Percentiles rank a stretch among this genome's conserved stretches.
Conservation (phyloP, 2,888 invertebrate species). For the Ormyrus thymus region DNA sequence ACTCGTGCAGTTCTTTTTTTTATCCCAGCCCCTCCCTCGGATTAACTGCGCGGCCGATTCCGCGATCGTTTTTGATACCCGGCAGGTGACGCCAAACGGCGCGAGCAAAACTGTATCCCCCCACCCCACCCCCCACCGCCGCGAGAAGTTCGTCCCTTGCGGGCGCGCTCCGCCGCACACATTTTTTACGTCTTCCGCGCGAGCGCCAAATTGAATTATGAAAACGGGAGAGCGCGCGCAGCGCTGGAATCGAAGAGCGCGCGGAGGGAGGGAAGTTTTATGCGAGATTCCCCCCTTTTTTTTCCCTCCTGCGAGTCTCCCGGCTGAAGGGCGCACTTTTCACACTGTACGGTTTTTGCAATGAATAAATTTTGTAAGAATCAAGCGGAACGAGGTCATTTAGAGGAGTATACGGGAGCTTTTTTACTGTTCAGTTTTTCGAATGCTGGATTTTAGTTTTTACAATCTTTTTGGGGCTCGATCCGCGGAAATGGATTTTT, state of each 20-base stretch:
- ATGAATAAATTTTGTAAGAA: no score
- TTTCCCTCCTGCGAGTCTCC: not conserved
- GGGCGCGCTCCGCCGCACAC: no score
- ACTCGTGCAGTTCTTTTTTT: not conserved
- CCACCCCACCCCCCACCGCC: no score
- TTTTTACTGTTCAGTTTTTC: no score
- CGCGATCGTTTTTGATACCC: not conserved
- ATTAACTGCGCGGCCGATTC: not conserved
- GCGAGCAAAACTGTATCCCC: not conserved
- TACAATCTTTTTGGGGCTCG: no score
- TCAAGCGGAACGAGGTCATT: no score
- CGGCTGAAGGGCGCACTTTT: not conserved
- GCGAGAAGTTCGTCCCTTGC: constrained; percentile 1
- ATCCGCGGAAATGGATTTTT: no score
- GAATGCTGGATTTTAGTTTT: no score
- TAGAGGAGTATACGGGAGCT: no score
- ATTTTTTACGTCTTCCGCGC: no score
- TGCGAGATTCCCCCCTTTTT: no score
- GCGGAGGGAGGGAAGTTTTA: no score
- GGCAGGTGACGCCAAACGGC: not conserved
- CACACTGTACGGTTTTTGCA: not conserved
- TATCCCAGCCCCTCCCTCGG: not conserved
- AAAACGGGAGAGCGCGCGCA: not conserved
- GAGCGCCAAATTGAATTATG: constrained; percentile 2
- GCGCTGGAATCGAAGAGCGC: not conserved